phyloP scores from a whole-genome alignment of 23 tunicate genomes.

The Trididemnum clinides region DNA sequence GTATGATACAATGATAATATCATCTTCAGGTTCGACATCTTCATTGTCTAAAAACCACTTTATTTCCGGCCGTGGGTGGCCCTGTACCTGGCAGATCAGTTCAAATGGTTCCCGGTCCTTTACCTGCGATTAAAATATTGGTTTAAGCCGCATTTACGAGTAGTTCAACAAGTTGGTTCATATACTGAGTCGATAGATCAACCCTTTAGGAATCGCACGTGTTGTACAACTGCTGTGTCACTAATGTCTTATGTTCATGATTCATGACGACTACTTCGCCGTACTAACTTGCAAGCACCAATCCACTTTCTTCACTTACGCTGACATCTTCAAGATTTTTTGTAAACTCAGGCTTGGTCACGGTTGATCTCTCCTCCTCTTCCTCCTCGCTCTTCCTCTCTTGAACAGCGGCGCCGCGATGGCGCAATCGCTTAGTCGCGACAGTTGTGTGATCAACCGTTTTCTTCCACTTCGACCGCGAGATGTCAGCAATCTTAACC shows the following conservation, averaged over 20 bases:
- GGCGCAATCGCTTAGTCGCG: slow-evolving; percentile 66
- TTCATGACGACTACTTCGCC: too few relatives aligned
- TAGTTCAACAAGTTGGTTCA: background rate
- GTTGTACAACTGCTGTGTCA: too few relatives aligned
- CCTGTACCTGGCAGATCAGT: slow-evolving; percentile 65
- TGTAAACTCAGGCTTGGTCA: slow-evolving; percentile 52
- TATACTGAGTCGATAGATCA: too few relatives aligned
- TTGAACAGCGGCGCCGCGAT: slow-evolving; percentile 26
- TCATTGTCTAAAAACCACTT: slow-evolving; percentile 78
- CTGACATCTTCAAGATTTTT: slow-evolving; percentile 40
- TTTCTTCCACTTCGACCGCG: slow-evolving; percentile 60
- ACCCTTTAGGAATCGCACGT: too few relatives aligned
- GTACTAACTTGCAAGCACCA: too few relatives aligned
- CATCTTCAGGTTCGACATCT: slow-evolving; percentile 76
- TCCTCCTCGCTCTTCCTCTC: slow-evolving; percentile 17
- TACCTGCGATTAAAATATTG: slow-evolving; percentile 14
- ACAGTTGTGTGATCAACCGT: slow-evolving; percentile 73
- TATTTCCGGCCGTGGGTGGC: slow-evolving; percentile 75
- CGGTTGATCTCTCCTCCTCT: background rate
- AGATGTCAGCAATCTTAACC: slow-evolving; percentile 23
- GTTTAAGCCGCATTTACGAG: background rate
- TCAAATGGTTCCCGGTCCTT: slow-evolving; percentile 74
- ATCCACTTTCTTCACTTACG: too few relatives aligned
- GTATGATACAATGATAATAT: slow-evolving; percentile 60
- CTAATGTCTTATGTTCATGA: too few relatives aligned